These are phyloP conservation scores for Cryptoblepharus egeriae DNA, from an alignment of 2,797 vertebrate genomes.

Conservation along the genomic window DNA sequence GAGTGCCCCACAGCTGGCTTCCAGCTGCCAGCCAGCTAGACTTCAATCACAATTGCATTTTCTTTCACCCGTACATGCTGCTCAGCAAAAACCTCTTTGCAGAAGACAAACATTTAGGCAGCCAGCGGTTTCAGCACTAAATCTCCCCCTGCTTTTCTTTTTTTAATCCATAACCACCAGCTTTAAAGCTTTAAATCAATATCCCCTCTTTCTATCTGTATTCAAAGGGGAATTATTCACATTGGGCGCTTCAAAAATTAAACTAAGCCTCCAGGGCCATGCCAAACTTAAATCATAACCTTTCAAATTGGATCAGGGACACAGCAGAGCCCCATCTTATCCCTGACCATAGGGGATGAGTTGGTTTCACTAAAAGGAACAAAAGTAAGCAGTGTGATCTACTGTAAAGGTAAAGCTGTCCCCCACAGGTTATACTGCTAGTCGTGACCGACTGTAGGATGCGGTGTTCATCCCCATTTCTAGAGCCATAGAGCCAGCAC, in stretches of 20 bases:
- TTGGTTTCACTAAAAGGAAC: background rate
- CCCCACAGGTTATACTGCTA: no score
- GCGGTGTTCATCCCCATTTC: no score
- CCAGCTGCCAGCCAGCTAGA: conserved; percentile 53
- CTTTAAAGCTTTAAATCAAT: conserved; percentile 75
- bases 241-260: conserved; percentile 72
- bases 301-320: conserved; percentile 70
- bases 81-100: conserved; percentile 60
- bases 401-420: no score
- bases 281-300: conserved; percentile 71
- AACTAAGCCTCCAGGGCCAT: conserved; percentile 69
- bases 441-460: no score
- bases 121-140: conserved; percentile 63
- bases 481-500: no score
- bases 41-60: conserved; percentile 44
- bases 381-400: background rate
- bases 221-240: conserved; percentile 71
- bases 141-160: conserved; percentile 43
- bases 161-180: conserved; percentile 68
- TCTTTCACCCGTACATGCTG: conserved; percentile 31
- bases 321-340: conserved; percentile 60
- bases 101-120: conserved; percentile 63
- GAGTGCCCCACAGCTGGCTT: conserved; percentile 37
- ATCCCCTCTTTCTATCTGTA: conserved; percentile 70
- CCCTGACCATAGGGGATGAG: conserved; percentile 57